Evolutionary conservation across 2,888 invertebrate genomes (phyloP).

Genomic region (Drosophila mimetica): DNA sequence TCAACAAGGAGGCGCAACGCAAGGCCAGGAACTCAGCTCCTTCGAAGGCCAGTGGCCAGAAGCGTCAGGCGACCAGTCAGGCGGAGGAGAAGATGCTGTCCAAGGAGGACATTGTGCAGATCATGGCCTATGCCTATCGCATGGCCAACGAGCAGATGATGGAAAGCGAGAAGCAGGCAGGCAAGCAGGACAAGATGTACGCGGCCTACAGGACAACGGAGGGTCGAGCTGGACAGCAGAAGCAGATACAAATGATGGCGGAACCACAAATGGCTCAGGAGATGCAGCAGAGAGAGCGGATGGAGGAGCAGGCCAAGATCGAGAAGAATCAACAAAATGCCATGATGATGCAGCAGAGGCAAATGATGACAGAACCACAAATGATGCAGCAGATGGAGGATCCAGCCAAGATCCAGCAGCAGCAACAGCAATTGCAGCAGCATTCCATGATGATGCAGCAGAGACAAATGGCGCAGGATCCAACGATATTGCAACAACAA

Average conservation of each 20-base stretch:
- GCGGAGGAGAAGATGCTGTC: slow-evolving; percentile 40
- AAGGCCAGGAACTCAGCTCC: slow-evolving; percentile 32
- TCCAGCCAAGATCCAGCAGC: slow-evolving; percentile 2
- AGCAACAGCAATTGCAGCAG: background rate
- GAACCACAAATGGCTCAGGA: too few relatives aligned
- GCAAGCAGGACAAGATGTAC: slow-evolving; percentile 46
- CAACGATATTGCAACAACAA: too few relatives aligned
- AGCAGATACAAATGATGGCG: background rate
- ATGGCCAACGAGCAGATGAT: slow-evolving; percentile 65
- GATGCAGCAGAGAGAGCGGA: slow-evolving; percentile 17
- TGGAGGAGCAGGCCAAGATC: slow-evolving; percentile 13
- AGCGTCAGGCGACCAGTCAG: slow-evolving; percentile 61
- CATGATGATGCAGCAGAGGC: too few relatives aligned
- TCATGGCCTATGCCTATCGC: slow-evolving; percentile 79
- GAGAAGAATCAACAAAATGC: background rate
- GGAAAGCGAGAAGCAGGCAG: slow-evolving; percentile 34
- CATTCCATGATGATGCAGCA: too few relatives aligned
- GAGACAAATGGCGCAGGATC: too few relatives aligned
- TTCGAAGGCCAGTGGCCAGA: slow-evolving; percentile 35
- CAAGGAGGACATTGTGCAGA: slow-evolving; percentile 75
- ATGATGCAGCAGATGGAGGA: slow-evolving; percentile 8
- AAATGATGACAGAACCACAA: too few relatives aligned
- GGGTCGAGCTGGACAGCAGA: background rate
- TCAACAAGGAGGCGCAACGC: slow-evolving; percentile 69
- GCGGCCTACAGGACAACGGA: slow-evolving; percentile 41